These are phyloP conservation scores for Tenthredo livida DNA, from an alignment of 2,888 invertebrate species.

Conservation along the genomic window DNA sequence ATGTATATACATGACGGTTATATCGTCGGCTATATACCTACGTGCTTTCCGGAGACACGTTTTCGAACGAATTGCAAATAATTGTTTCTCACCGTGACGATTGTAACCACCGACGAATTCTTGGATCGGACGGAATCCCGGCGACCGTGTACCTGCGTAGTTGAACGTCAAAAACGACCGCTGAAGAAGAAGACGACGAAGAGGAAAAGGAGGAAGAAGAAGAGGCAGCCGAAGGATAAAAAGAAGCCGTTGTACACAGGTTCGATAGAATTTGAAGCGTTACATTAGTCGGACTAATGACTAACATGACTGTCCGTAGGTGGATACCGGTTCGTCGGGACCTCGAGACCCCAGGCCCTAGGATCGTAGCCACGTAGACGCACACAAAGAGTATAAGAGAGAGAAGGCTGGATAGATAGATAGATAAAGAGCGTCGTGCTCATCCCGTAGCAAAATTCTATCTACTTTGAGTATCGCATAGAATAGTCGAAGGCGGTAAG, in stretches of 20 bases:
- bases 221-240: slow-evolving; percentile 37
- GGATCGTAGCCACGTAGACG: slow-evolving; percentile 53
- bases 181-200: background rate
- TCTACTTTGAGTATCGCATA: background rate
- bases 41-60: background rate
- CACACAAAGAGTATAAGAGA: slow-evolving; percentile 9
- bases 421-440: slow-evolving; percentile 21
- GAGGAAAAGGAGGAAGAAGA: background rate
- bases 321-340: slow-evolving; percentile 71
- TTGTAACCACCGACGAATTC: background rate
- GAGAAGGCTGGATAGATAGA: background rate
- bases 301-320: slow-evolving; percentile 74
- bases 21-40: background rate
- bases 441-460: background rate
- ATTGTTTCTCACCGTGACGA: background rate
- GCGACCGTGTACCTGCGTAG: background rate
- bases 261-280: slow-evolving; percentile 70
- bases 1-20: background rate
- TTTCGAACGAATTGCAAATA: background rate
- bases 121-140: background rate
- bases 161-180: slow-evolving; percentile 8
- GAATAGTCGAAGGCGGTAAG: background rate
- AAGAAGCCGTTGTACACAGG: slow-evolving; percentile 53
- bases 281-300: slow-evolving; percentile 75
- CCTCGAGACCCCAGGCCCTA: slow-evolving; percentile 50